These are phyloP conservation scores for Fragum fragum DNA, from an alignment of 2,888 invertebrate species.

Conservation along the genomic window DNA sequence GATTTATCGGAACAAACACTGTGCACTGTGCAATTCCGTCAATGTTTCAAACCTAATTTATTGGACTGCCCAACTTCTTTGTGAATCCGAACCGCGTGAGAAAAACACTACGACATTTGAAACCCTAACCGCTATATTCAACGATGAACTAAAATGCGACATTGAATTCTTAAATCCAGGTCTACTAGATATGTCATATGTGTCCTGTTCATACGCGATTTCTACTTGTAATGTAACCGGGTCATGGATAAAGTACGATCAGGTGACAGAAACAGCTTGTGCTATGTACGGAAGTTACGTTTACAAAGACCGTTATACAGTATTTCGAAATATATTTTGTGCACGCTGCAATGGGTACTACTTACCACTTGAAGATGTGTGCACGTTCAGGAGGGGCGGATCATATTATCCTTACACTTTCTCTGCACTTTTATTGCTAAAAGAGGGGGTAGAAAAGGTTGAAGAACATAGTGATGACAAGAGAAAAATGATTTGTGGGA, in stretches of 20 bases:
- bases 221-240: constrained; percentile 23
- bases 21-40: constrained; percentile 23
- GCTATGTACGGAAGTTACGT: constrained; percentile 2
- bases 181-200: too few species aligned
- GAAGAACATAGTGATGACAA: neutral
- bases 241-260: neutral
- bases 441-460: neutral
- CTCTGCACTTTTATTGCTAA: neutral
- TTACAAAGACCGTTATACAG: neutral
- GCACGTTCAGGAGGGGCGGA: neutral
- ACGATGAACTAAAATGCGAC: neutral
- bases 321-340: constrained; percentile 10
- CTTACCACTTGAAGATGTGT: neutral
- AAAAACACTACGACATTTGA: neutral
- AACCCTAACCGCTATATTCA: neutral
- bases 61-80: constrained; percentile 16
- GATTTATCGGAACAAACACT: constrained; percentile 14
- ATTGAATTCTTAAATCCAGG: neutral
- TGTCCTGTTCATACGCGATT: neutral
- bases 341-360: constrained; percentile 4
- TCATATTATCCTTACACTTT: neutral
- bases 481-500: neutral
- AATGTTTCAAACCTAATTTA: neutral
- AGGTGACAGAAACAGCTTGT: constrained; percentile 16
- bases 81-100: neutral